Conservation (phyloP, 2,113 vertebrate species). For the Dolichotis patagonum region DNA sequence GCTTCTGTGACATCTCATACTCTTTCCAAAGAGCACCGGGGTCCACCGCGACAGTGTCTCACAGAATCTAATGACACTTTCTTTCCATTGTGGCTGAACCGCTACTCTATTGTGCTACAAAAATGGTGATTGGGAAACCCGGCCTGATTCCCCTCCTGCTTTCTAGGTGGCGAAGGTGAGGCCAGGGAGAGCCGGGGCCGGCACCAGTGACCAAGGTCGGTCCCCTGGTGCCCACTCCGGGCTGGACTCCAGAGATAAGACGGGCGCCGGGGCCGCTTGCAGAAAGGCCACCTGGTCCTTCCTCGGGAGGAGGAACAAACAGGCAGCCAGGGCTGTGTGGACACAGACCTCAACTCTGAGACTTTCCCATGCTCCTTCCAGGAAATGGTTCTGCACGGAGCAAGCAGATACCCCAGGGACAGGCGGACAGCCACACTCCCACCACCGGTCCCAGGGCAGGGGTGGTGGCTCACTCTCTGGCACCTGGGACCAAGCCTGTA, state of each 20-base stretch:
- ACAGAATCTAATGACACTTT: neutral
- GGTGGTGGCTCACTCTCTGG: neutral
- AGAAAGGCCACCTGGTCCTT: neutral
- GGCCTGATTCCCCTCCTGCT: neutral
- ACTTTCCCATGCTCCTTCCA: neutral
- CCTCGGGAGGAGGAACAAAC: neutral
- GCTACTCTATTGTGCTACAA: neutral
- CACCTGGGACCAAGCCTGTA: neutral
- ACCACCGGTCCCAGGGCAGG: neutral
- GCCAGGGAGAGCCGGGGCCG: neutral
- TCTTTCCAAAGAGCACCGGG: neutral
- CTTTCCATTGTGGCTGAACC: neutral
- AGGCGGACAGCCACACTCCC: neutral
- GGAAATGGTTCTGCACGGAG: neutral
- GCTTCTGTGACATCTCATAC: accelerated
- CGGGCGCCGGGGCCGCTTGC: accelerated
- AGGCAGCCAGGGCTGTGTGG: neutral
- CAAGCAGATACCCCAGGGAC: neutral
- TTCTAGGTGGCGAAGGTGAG: neutral
- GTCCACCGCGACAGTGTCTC: neutral
- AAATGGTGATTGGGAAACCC: neutral
- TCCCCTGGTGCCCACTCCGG: neutral
- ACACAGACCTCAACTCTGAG: neutral
- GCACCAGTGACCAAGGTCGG: neutral
- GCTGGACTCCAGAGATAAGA: neutral